Conservation (phyloP, 2,113 vertebrate species). For the Albula goreensis region DNA sequence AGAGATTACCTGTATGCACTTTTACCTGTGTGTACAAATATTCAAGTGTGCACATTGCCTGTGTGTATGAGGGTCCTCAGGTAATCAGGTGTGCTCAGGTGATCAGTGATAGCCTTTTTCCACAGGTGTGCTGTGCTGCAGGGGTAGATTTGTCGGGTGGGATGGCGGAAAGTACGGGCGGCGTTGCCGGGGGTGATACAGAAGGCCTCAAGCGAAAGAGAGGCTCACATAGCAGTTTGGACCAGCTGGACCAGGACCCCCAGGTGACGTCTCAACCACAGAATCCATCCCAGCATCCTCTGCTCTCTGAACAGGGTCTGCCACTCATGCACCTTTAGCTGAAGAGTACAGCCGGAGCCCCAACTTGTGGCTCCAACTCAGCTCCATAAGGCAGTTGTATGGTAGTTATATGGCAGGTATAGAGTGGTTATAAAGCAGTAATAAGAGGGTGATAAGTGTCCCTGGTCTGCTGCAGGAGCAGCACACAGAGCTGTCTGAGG, state of each 20-base stretch:
- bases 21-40: background rate
- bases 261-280: constrained; percentile 65
- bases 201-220: constrained; percentile 71
- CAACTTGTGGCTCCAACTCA: background rate
- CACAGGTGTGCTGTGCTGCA: constrained; percentile 94
- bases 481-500: constrained; percentile 87
- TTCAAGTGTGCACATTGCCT: background rate
- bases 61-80: background rate
- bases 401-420: background rate
- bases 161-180: constrained; percentile 95
- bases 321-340: background rate
- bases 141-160: constrained; percentile 94
- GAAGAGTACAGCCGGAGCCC: background rate
- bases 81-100: background rate
- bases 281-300: background rate
- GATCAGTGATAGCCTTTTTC: background rate
- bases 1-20: too few species aligned
- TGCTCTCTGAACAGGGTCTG: background rate
- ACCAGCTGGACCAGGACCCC: constrained; percentile 92
- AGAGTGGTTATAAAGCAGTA: background rate
- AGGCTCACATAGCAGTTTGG: constrained; percentile 90
- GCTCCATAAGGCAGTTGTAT: background rate
- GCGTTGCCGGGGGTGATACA: constrained; percentile 68
- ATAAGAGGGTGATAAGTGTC: background rate
- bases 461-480: constrained; percentile 75